Base-by-base conservation (phyloP, 2,113 vertebrate genomes). In the Marcusenius ussheri region DNA sequence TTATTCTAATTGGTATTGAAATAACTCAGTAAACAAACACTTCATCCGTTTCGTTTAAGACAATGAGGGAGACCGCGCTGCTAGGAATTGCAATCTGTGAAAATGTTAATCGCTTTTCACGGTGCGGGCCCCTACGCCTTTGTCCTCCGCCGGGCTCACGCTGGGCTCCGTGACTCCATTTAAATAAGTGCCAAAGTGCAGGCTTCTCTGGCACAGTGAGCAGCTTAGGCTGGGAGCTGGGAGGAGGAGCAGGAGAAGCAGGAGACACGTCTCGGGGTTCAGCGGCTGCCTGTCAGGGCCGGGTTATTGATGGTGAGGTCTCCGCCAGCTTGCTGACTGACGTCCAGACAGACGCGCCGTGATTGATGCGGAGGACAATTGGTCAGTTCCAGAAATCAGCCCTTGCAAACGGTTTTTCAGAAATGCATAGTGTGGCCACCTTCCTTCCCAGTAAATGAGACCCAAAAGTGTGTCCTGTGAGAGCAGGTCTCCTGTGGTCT, bases 1-100 rank as follows among this genome's bases (percentile, higher is more conserved):
- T 95, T 92, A 94, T 95, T 95, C 93, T 94, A 95, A 95, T 94
- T 92, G 91, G 86, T 91, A 93, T 93, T 94, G 93, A 95, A 95
- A 94, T 92, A 93, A 92, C 58, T 91, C 89, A 94, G 92, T 93
- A 94, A 94, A 94, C 95, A 95, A 94, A 95, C 95, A 94, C 94
- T 94, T 91, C 91, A 92, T 94, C 92, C 85, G 50, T 94, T 95
- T 88, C 91, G 92, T 89, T 93, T 91, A 89, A 94, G 93, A 94
- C 93, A 94, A 94, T 90, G 87, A 91, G 17, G 8, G 85, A 8
- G 83, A 90, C 87, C 15, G 93, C 47, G 74, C 92, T 87, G 92
- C 91, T 89, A 91, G 50, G 93, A 94, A 95, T 95, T 92, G 85
- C 92, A 90, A 94, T 95, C 93, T 94, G 93, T 94, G 93, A 94